Evolutionary conservation across 2,888 invertebrate species (phyloP).

Genomic region (Meganola albula): DNA sequence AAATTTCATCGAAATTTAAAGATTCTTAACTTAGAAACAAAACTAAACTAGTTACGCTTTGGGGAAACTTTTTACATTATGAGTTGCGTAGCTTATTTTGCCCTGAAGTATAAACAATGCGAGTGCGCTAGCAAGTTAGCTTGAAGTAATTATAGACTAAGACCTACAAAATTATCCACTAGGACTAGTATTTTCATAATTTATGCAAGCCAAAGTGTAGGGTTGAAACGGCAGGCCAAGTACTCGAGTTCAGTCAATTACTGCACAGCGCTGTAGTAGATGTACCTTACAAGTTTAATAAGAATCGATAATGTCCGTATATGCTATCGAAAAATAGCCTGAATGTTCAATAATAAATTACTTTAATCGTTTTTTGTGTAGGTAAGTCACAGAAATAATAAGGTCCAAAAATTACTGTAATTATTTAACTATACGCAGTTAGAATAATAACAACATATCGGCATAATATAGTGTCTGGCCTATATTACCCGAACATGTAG

Average conservation of each 20-base stretch:
- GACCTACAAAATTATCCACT: constrained; percentile 44
- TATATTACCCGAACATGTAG: too few species aligned
- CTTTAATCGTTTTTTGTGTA: too few species aligned
- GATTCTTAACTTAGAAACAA: too few species aligned
- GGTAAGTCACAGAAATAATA: too few species aligned
- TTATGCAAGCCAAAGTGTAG: constrained; percentile 49
- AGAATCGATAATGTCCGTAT: constrained; percentile 20
- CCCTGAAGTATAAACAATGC: constrained; percentile 26
- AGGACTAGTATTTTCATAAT: constrained; percentile 45
- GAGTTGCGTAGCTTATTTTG: constrained; percentile 25
- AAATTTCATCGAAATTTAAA: too few species aligned
- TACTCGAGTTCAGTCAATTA: constrained; percentile 35
- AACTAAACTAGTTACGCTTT: constrained; percentile 14
- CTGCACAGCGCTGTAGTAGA: constrained; percentile 16
- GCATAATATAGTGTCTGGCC: too few species aligned
- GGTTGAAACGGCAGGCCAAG: constrained; percentile 35
- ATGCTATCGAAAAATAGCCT: too few species aligned
- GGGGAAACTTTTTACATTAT: constrained; percentile 25
- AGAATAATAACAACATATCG: too few species aligned
- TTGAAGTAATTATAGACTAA: constrained; percentile 48
- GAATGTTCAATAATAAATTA: too few species aligned
- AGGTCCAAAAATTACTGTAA: too few species aligned
- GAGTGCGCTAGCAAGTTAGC: constrained; percentile 26
- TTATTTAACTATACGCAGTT: too few species aligned
- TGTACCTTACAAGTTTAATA: constrained; percentile 23